These are phyloP conservation scores for Mimas tiliae DNA, from an alignment of 2,888 invertebrate species.

Conservation along the genomic window DNA sequence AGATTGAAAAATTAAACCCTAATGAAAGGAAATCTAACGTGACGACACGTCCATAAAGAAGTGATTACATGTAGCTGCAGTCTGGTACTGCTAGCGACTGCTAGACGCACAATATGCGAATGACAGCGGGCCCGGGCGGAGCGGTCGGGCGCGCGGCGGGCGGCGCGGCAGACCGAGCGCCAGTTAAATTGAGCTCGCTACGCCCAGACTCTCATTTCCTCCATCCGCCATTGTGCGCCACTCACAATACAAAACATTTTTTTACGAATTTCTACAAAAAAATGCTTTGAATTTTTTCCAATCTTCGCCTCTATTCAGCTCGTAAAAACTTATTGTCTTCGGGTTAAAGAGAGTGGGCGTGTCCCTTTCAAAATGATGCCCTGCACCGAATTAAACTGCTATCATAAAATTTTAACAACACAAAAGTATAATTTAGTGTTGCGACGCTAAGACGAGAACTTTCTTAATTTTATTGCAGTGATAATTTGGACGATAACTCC, in stretches of 20 bases:
- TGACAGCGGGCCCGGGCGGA: conserved; percentile 33
- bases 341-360: conserved; percentile 64
- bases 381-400: conserved; percentile 39
- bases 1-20: neutral
- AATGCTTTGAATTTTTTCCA: conserved; percentile 83
- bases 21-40: conserved; percentile 25
- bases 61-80: conserved; percentile 53
- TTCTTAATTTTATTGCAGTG: conserved; percentile 74
- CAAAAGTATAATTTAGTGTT: conserved; percentile 61
- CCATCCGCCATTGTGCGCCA: conserved; percentile 78
- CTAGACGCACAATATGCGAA: conserved; percentile 53
- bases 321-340: conserved; percentile 78
- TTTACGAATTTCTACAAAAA: conserved; percentile 82
- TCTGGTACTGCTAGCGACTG: conserved; percentile 52
- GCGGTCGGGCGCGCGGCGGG: conserved; percentile 36
- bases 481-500: conserved; percentile 79
- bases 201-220: conserved; percentile 84
- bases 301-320: conserved; percentile 80
- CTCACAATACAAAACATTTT: conserved; percentile 84
- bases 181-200: conserved; percentile 80
- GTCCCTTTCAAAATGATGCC: conserved; percentile 40
- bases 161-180: conserved; percentile 56
- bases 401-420: conserved; percentile 59
- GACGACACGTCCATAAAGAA: conserved; percentile 51
- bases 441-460: conserved; percentile 56